phyloP scores from a whole-genome alignment of 2,797 vertebrate species.

The Rhodeus uyekii region DNA sequence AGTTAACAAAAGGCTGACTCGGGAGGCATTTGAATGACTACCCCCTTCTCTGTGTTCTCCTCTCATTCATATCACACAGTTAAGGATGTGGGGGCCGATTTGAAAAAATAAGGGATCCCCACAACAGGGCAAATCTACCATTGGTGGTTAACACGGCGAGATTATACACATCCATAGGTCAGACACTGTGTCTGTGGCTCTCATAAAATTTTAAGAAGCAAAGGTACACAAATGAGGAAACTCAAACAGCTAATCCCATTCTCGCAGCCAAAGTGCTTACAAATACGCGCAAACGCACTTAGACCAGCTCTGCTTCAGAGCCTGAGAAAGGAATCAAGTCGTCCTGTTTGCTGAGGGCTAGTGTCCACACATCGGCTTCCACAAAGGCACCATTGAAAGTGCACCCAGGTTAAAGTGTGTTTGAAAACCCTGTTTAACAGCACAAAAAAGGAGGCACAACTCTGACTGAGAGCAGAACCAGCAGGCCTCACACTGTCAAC shows the following conservation, averaged over 20 bases:
- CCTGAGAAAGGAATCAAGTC: conserved; percentile 75
- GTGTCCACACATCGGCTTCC: conserved; percentile 80
- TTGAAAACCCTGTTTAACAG: conserved; percentile 80
- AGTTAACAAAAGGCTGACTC: conserved; percentile 63
- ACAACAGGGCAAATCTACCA: conserved; percentile 28
- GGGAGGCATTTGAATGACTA: conserved; percentile 53
- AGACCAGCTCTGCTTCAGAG: conserved; percentile 57
- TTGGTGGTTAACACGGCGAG: conserved; percentile 18
- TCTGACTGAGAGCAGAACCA: conserved; percentile 40
- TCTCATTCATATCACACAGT: conserved; percentile 32
- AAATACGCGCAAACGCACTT: conserved; percentile 46
- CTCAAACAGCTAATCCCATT: conserved; percentile 1
- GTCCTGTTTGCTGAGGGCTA: conserved; percentile 76
- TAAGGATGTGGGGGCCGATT: conserved; percentile 20
- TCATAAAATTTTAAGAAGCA: background rate
- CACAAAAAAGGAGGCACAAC: conserved; percentile 70
- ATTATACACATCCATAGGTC: conserved; percentile 15
- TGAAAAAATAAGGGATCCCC: conserved; percentile 23
- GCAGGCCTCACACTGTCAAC: conserved; percentile 64
- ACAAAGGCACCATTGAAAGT: conserved; percentile 80
- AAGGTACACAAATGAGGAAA: background rate
- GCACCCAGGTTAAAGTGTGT: conserved; percentile 79
- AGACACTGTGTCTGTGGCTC: background rate
- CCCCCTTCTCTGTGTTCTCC: conserved; percentile 35
- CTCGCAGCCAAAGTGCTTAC: conserved; percentile 6